Evolutionary conservation across 2,797 vertebrate genomes (phyloP).

Genomic region (Muscicapa striata): DNA sequence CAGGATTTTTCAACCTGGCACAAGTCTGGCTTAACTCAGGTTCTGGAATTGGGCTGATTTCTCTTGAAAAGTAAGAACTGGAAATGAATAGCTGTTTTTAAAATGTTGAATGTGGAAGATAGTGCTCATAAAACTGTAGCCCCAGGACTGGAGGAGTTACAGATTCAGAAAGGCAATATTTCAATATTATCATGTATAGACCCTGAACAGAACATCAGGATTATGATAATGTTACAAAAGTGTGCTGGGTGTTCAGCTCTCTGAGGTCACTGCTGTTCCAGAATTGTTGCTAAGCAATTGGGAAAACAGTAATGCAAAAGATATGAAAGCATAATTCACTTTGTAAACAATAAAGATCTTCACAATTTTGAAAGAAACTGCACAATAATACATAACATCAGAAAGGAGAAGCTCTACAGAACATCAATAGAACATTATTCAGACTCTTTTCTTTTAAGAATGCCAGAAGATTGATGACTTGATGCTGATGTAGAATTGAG

Average conservation of each 20-base stretch:
- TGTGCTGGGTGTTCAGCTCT: neutral
- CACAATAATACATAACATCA: constrained; percentile 71
- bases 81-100: neutral
- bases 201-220: neutral
- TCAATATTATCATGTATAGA: neutral
- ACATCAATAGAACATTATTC: constrained; percentile 62
- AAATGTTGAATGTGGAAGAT: neutral
- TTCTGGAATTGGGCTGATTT: neutral
- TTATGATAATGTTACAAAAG: constrained; percentile 12
- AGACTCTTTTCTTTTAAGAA: constrained; percentile 38
- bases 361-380: constrained; percentile 55
- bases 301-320: constrained; percentile 43
- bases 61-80: neutral
- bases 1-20: neutral
- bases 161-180: neutral
- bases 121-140: neutral
- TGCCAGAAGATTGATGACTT: constrained; percentile 47
- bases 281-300: constrained; percentile 77
- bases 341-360: constrained; percentile 73
- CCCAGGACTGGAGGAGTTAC: neutral
- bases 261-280: neutral
- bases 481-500: constrained; percentile 65
- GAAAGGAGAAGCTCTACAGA: constrained; percentile 44
- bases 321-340: constrained; percentile 76
- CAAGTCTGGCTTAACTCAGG: neutral